phyloP scores from a whole-genome alignment of 2,113 vertebrate genomes.

The Emydura subglobosa region DNA sequence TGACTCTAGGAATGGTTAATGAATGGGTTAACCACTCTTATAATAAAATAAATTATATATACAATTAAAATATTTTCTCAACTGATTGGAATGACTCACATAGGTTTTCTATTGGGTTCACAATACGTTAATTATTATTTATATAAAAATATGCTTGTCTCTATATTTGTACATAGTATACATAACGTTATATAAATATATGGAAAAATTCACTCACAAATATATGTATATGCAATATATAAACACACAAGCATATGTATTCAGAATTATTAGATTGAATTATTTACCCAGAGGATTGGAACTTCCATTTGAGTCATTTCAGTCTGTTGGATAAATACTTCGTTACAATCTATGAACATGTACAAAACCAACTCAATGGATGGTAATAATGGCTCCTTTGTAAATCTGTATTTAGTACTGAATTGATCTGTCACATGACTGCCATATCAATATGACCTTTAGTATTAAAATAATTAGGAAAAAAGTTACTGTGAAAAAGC shows the following conservation, averaged over 20 bases:
- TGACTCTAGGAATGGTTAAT: not conserved
- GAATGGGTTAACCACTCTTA: not conserved
- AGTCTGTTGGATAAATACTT: slow-evolving; percentile 40
- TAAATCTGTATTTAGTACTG: slow-evolving; percentile 13
- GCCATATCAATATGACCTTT: slow-evolving; percentile 46
- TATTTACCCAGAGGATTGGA: not conserved
- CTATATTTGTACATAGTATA: not conserved
- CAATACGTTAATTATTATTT: not conserved
- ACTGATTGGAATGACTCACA: not conserved
- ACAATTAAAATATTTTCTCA: not conserved
- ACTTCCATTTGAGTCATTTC: slow-evolving; percentile 32
- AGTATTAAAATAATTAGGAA: slow-evolving; percentile 49
- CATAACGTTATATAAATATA: not conserved
- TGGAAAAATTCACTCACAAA: not conserved
- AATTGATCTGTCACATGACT: slow-evolving; percentile 51
- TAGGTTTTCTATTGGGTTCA: not conserved
- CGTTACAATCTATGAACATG: slow-evolving; percentile 30
- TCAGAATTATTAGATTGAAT: not conserved
- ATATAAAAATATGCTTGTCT: not conserved
- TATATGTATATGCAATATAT: not conserved
- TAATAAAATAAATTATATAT: not conserved
- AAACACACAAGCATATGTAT: not conserved
- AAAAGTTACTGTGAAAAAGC: slow-evolving; percentile 24
- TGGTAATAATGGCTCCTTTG: slow-evolving; percentile 24
- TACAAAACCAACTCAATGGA: slow-evolving; percentile 29